Base-by-base conservation (phyloP, 2,888 invertebrate species). In the Pecten maximus region DNA sequence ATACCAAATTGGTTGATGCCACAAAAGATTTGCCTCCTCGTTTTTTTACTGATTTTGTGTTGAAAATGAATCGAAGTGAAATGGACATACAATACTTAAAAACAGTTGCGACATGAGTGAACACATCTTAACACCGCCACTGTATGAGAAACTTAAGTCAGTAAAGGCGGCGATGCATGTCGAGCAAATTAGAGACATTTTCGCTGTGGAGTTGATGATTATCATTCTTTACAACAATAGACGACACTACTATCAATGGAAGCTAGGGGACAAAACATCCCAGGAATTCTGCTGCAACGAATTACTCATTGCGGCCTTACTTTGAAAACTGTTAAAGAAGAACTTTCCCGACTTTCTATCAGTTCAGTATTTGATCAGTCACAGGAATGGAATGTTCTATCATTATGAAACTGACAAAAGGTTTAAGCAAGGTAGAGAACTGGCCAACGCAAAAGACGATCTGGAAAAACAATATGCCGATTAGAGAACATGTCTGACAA, bases 231-330 rank as follows among this genome's bases (percentile, higher is more conserved):
- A 74, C 35, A 74, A 74, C 74, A 74, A 74, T 35, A 35, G 74
- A 4, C 74, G 74, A 35, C 74, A 74, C 35, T 74, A 74, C 28
- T 74, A 74, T 74, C 74, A 74, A 16, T 74, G 74, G 74, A 74
- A 74, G 35, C 74, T 35, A 12, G 35, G 74, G 0, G 35, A 74
- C 19, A 28, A 74, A 35, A 12, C 28, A 35, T 74, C 74, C 35
- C 35, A 74, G 1, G 28, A 74, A 74, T 74, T 74, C 74, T 74
- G 74, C 23, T 74, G 74, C 35, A 74, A 74, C 35, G 74, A 74
- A 74, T 74, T 74, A 35, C 35, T 74, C 35, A 74, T 35, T 2
- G 74, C 74, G 10, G 74, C 28, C 2, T 23, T 74, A 35, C 74
- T 74, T 2, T 28, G 74, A 28, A 74, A 74, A 74, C 74, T 74